Conservation (phyloP, 2,797 vertebrate genomes). For the Sebastiscus albofasciatus region DNA sequence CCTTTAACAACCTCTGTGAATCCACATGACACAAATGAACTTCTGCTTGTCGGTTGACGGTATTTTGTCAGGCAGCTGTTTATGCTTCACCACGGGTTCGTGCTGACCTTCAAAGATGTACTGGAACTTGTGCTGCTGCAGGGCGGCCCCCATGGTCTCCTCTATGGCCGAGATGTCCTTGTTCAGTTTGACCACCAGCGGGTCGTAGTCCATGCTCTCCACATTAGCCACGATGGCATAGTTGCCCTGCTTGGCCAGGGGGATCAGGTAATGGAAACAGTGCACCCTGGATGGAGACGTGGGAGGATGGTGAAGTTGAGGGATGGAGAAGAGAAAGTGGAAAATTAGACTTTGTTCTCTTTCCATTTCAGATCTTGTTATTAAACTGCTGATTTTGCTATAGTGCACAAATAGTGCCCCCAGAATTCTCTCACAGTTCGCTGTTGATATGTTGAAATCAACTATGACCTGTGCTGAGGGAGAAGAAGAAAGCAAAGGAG, state of each 20-base stretch:
- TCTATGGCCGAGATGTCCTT: conserved; percentile 98
- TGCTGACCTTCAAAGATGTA: conserved; percentile 96
- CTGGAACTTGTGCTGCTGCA: conserved; percentile 99
- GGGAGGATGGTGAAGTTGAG: not conserved
- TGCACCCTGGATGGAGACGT: conserved; percentile 90
- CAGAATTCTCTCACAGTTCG: not conserved
- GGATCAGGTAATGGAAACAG: conserved; percentile 98
- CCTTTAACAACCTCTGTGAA: too few species aligned
- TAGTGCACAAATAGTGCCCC: not conserved
- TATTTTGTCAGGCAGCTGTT: not conserved
- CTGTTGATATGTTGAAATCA: not conserved
- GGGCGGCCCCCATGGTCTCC: conserved; percentile 93
- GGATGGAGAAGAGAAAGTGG: not conserved
- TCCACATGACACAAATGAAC: too few species aligned
- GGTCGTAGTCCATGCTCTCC: conserved; percentile 99
- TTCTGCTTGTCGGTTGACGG: rapidly evolving
- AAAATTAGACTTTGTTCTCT: not conserved
- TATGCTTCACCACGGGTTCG: not conserved
- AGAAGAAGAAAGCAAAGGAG: not conserved
- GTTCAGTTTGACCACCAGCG: conserved; percentile 94
- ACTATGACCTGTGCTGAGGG: not conserved
- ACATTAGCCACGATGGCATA: conserved; percentile 98
- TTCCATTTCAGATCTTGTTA: not conserved
- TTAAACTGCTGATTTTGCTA: not conserved
- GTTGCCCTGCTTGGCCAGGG: conserved; percentile 95